Evolutionary conservation across 2,797 vertebrate genomes (phyloP).

Genomic region (Rhadinocentrus ornatus): DNA sequence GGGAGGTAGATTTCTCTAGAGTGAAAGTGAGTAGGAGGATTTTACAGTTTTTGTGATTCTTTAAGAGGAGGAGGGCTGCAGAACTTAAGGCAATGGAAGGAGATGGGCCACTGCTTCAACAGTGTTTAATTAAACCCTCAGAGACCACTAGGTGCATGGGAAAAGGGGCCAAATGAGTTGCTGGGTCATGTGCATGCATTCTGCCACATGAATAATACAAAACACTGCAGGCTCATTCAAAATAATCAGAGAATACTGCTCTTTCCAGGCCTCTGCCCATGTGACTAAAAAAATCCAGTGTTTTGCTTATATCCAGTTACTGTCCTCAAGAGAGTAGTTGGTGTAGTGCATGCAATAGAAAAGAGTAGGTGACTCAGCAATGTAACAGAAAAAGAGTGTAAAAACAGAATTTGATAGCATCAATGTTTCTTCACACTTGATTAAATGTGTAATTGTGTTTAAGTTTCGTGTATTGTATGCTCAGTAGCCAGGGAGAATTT

Average conservation of each 20-base stretch:
- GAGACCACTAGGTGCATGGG: constrained; percentile 75
- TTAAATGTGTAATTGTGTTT: neutral
- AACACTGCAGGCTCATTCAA: constrained; percentile 72
- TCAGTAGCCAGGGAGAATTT: neutral
- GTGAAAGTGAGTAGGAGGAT: constrained; percentile 60
- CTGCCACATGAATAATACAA: constrained; percentile 81
- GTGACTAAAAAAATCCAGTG: constrained; percentile 62
- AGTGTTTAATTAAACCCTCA: constrained; percentile 82
- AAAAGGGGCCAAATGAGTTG: constrained; percentile 77
- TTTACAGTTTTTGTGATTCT: constrained; percentile 53
- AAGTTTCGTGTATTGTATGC: neutral
- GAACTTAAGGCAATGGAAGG: constrained; percentile 64
- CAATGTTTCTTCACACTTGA: neutral
- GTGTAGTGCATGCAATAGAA: constrained; percentile 3
- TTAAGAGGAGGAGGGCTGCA: constrained; percentile 37
- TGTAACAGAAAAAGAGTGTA: neutral
- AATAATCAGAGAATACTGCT: constrained; percentile 68
- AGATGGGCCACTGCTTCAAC: constrained; percentile 69
- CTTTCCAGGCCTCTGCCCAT: constrained; percentile 50
- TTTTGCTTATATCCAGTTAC: constrained; percentile 43
- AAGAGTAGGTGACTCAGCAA: constrained; percentile 16
- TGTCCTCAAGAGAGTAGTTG: constrained; percentile 16
- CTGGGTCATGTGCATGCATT: constrained; percentile 77
- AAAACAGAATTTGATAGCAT: neutral
- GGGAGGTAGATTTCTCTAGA: constrained; percentile 54